A percentile compares a stretch with the other conserved stretches of the same genome.
Conservation (phyloP, 2,113 vertebrate genomes). For the Petrocephalus microphthalmus region DNA sequence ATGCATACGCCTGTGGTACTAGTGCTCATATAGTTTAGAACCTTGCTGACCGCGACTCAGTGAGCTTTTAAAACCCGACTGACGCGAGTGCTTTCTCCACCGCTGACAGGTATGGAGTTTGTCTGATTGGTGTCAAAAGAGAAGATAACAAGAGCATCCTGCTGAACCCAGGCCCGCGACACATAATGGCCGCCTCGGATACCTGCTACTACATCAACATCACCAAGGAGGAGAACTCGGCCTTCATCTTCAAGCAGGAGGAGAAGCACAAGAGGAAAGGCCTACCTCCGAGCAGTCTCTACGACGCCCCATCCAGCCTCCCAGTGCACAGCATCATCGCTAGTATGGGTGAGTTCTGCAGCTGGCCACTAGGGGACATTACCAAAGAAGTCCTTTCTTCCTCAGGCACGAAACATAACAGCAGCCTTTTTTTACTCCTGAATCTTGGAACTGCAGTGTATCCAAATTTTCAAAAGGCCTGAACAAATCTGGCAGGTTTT, state of each 20-base stretch:
- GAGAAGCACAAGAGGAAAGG: conserved; percentile 64
- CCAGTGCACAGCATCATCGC: conserved; percentile 91
- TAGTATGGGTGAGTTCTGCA: conserved; percentile 77
- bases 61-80: not conserved
- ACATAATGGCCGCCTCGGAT: conserved; percentile 83
- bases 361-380: not conserved
- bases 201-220: conserved; percentile 94
- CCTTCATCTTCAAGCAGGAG: conserved; percentile 82
- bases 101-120: conserved; percentile 82
- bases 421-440: not conserved
- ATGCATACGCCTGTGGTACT: not conserved
- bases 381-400: not conserved
- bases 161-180: conserved; percentile 87
- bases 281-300: conserved; percentile 53
- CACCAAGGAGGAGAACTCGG: conserved; percentile 96
- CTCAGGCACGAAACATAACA: not conserved
- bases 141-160: conserved; percentile 94
- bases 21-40: not conserved
- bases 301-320: conserved; percentile 77
- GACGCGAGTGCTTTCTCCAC: not conserved
- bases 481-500: not conserved
- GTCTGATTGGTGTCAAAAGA: conserved; percentile 87
- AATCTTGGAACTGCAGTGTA: not conserved
- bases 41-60: not conserved
- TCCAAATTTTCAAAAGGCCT: not conserved